Evolutionary conservation across 2,888 invertebrate species (phyloP).

Genomic region (Drosophila lacicola): DNA sequence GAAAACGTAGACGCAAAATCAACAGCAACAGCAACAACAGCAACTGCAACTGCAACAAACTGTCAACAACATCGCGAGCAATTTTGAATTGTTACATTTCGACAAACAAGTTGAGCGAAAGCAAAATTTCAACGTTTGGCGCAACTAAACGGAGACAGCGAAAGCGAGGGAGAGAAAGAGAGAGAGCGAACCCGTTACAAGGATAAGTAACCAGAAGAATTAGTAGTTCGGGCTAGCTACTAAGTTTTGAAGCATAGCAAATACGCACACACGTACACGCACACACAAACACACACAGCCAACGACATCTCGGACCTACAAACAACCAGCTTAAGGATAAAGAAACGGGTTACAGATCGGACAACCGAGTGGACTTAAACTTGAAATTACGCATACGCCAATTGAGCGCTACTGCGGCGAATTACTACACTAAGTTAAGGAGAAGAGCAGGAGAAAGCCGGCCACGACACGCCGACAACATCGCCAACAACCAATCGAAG

Average conservation of each 20-base stretch:
- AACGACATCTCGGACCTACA: conserved; percentile 55
- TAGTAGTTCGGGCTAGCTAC: conserved; percentile 31
- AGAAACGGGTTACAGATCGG: conserved; percentile 42
- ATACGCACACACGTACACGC: conserved; percentile 5
- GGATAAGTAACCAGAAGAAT: conserved; percentile 37
- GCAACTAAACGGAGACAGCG: conserved; percentile 59
- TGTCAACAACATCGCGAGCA: conserved; percentile 61
- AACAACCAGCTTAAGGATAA: conserved; percentile 23
- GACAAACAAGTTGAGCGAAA: conserved; percentile 76
- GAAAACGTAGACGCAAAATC: conserved; percentile 82
- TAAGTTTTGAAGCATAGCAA: conserved; percentile 49
- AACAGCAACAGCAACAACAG: conserved; percentile 48
- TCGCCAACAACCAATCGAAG: conserved; percentile 47
- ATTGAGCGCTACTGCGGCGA: conserved; percentile 57
- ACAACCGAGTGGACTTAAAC: conserved; percentile 43
- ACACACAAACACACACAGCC: conserved; percentile 25
- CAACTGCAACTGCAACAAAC: conserved; percentile 42
- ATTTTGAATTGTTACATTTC: conserved; percentile 74
- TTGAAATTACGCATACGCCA: conserved; percentile 69
- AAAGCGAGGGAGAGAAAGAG: conserved; percentile 23
- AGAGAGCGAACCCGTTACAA: conserved; percentile 21
- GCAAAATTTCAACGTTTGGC: conserved; percentile 84
- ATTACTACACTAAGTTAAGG: conserved; percentile 28
- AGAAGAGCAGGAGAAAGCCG: conserved; percentile 29
- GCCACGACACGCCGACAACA: conserved; percentile 18